These are phyloP conservation scores for Tubulanus polymorphus DNA, from an alignment of 2,888 invertebrate species.

Conservation along the genomic window DNA sequence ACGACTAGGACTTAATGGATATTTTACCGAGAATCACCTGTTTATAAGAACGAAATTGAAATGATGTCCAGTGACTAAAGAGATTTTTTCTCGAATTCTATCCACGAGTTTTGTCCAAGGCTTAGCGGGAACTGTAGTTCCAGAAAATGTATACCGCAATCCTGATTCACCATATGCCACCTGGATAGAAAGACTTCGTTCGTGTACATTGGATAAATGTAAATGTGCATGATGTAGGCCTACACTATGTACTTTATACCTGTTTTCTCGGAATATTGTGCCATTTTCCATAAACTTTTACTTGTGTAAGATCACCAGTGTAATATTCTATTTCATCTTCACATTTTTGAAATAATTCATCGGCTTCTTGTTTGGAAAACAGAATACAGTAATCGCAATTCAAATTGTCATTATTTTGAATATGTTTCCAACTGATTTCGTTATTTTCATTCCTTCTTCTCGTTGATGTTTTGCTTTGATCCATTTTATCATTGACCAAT, in stretches of 20 bases:
- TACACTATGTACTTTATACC: conserved; percentile 33
- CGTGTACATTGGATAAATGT: no score
- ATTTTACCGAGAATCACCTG: conserved; percentile 58
- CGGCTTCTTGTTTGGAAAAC: conserved; percentile 56
- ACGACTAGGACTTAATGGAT: not conserved
- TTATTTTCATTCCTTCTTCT: no score
- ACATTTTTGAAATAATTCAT: conserved; percentile 55
- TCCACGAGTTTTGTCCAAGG: conserved; percentile 62
- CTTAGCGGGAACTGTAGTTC: conserved; percentile 62
- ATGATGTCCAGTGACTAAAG: conserved; percentile 57
- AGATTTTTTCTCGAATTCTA: conserved; percentile 58
- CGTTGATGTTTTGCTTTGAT: no score
- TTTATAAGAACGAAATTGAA: conserved; percentile 69
- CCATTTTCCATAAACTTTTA: conserved; percentile 67
- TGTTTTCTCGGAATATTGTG: conserved; percentile 67
- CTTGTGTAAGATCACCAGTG: conserved; percentile 62
- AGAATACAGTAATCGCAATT: conserved; percentile 61
- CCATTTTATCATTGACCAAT: no score
- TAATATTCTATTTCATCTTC: conserved; percentile 63
- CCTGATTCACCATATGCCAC: conserved; percentile 67
- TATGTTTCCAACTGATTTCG: no score
- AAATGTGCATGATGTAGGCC: not conserved
- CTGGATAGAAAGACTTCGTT: no score
- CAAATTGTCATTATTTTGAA: conserved; percentile 57
- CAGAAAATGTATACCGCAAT: conserved; percentile 65